These are phyloP conservation scores for Diplodus puntazzo DNA, from an alignment of 2,797 vertebrate genomes.

Conservation along the genomic window DNA sequence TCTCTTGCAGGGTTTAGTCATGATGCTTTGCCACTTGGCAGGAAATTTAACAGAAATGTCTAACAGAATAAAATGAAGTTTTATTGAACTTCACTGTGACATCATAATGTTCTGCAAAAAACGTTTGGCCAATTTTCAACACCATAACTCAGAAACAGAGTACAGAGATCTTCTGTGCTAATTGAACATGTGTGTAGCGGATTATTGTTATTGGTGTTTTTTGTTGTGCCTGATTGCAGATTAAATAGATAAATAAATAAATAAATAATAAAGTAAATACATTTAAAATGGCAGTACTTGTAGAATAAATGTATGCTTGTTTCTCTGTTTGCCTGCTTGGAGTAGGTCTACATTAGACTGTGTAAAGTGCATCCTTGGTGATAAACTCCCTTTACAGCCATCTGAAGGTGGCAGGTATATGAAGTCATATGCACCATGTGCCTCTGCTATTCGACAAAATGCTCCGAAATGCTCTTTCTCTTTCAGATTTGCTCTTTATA, in stretches of 20 bases:
- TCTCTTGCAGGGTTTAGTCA: neutral
- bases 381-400: neutral
- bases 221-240: too few species aligned
- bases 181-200: too few species aligned
- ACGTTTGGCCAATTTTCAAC: too few species aligned
- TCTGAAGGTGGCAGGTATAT: neutral
- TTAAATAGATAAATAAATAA: too few species aligned
- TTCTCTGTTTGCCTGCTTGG: neutral
- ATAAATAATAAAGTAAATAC: too few species aligned
- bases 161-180: too few species aligned
- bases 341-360: neutral
- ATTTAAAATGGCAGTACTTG: neutral
- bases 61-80: too few species aligned
- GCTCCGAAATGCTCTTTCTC: neutral
- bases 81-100: too few species aligned
- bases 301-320: neutral
- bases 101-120: too few species aligned
- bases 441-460: neutral
- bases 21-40: neutral
- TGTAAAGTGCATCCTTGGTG: neutral
- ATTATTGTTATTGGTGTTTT: too few species aligned
- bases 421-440: neutral
- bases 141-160: too few species aligned
- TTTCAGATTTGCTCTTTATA: neutral
- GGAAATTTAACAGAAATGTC: neutral